Evolutionary conservation across 2,888 invertebrate species (phyloP), one percentile per base, ranked within the genome.

Genomic region (Mylabris sibirica): DNA sequence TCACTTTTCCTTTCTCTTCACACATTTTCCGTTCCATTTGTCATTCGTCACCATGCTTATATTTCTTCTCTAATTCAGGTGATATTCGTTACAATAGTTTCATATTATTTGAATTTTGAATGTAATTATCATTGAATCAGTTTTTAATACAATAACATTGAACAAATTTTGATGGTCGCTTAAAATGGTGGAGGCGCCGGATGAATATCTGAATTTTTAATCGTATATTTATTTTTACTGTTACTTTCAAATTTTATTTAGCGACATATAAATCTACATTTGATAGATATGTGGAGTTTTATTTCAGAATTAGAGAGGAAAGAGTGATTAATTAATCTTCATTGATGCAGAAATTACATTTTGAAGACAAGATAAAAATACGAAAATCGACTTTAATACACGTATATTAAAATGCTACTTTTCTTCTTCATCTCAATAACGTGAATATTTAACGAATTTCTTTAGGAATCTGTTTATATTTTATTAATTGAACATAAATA

Each of bases 361-460:
- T 17, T 5, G 65, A 35, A 30, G 41, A 63, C 26, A 63, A 22
- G 49, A 63, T n/a, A 17, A 67, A 49, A 8, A 17, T 17, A n/a
- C 17, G n/a, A 12, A 6, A 44, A n/a, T 44, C 17, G 62, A 59
- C 59, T 62, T 62, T 63, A 49, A 59, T 44, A 12, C 57, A 62
- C 53, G 35, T 38, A 24, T 61, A 61, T 66, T 38, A 12, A 14
- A 3, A 2, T 38, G 11, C 12, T 14, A 38, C 3, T 38, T 14
- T 41, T 41, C 5, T 2, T 2, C n/a, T 38, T 14, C 11, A 11
- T 20, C 11, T 8, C 38, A 63, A 59, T 57, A 59, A 63, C 66
- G 63, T 66, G 38, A 44, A 63, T 63, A 59, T 64, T 53, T 61
- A 65, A 68, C 61, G 65, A 61, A 41, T 20, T 64, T 41, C 64